These are phyloP conservation scores for Schizaphis graminum DNA, from an alignment of 2,888 invertebrate species.

Conservation along the genomic window DNA sequence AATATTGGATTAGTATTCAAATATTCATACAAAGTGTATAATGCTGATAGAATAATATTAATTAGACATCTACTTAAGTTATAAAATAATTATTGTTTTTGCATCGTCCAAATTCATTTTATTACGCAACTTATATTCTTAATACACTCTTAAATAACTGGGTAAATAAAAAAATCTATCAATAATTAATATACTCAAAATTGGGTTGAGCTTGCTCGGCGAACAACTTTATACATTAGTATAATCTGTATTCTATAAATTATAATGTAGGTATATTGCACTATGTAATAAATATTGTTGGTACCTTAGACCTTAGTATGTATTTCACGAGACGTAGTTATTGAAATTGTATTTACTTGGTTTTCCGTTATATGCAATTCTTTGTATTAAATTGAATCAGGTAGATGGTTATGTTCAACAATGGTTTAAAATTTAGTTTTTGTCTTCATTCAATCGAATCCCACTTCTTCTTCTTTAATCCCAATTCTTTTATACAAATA, in stretches of 20 bases:
- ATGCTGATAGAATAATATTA: constrained; percentile 1
- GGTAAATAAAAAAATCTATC: background rate
- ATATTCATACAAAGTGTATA: background rate
- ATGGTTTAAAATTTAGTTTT: background rate
- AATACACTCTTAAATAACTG: background rate
- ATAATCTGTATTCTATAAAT: too few relatives aligned
- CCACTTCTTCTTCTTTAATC: too few relatives aligned
- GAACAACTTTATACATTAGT: background rate
- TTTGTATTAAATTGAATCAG: background rate
- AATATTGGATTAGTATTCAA: background rate
- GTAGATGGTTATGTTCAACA: background rate
- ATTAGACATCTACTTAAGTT: background rate
- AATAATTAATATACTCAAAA: background rate
- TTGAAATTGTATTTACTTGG: background rate
- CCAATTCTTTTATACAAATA: background rate
- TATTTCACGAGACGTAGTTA: background rate
- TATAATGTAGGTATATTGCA: background rate
- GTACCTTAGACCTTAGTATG: background rate
- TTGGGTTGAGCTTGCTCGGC: background rate
- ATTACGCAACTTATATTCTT: background rate
- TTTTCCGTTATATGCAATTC: background rate
- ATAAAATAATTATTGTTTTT: background rate
- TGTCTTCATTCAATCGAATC: background rate
- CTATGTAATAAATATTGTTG: background rate
- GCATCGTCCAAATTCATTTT: background rate